Percentiles rank a stretch among this genome's conserved stretches.
Conservation (phyloP, 2,888 invertebrate species). For the Pseudanteris insignis region DNA sequence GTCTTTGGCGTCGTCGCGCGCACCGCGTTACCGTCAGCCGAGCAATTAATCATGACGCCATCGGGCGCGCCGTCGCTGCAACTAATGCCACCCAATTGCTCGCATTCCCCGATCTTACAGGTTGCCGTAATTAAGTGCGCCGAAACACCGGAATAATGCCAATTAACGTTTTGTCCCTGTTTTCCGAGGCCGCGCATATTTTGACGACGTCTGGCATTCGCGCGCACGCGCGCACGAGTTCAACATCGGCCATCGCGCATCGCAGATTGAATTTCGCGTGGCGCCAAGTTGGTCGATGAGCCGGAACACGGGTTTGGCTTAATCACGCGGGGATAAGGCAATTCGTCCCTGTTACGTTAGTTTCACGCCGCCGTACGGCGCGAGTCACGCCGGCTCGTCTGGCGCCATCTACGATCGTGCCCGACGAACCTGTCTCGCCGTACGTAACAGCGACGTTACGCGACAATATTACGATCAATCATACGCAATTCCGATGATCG, state of each 20-base stretch:
- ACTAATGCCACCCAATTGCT: slow-evolving; percentile 46
- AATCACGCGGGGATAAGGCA: slow-evolving; percentile 27
- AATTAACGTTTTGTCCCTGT: slow-evolving; percentile 44
- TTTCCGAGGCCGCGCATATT: slow-evolving; percentile 39
- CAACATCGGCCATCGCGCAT: slow-evolving; percentile 8
- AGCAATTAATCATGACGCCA: slow-evolving; percentile 45
- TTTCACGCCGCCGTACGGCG: too few species aligned
- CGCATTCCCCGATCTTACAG: slow-evolving; percentile 46
- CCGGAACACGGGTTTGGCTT: slow-evolving; percentile 27
- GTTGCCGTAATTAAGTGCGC: slow-evolving; percentile 44
- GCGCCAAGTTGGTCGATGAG: slow-evolving; percentile 35
- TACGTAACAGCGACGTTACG: too few species aligned
- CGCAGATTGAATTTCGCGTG: slow-evolving; percentile 35
- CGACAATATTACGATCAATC: slow-evolving; percentile 21
- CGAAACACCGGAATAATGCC: slow-evolving; percentile 42
- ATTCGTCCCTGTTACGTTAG: slow-evolving; percentile 7
- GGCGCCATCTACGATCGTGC: too few species aligned
- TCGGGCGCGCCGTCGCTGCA: slow-evolving; percentile 42
- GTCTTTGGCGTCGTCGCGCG: slow-evolving; percentile 37
- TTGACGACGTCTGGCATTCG: slow-evolving; percentile 24
- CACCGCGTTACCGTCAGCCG: slow-evolving; percentile 31
- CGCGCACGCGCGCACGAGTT: slow-evolving; percentile 22
- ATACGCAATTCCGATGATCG: slow-evolving; percentile 18
- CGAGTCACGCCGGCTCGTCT: too few species aligned
- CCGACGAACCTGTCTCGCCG: too few species aligned